A percentile compares a stretch with the other conserved stretches of the same genome.
These are phyloP conservation scores for Vulpes ferrilata DNA, from an alignment of 2,113 vertebrate genomes.

Conservation along the genomic window DNA sequence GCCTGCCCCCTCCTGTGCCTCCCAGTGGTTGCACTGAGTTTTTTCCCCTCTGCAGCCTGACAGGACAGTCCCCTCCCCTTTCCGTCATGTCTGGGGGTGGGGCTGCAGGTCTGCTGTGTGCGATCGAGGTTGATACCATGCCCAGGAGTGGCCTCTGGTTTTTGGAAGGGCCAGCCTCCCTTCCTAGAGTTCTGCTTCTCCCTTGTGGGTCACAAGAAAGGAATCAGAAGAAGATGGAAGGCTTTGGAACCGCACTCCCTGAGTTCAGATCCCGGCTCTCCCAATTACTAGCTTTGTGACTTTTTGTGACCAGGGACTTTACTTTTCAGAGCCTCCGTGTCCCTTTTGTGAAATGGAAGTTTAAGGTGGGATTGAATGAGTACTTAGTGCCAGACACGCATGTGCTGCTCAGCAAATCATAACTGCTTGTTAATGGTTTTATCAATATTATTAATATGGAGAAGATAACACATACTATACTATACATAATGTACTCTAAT, in stretches of 20 bases:
- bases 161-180: background rate
- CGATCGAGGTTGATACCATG: background rate
- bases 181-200: background rate
- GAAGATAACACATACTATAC: background rate
- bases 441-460: background rate
- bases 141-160: background rate
- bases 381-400: background rate
- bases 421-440: background rate
- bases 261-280: background rate
- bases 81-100: background rate
- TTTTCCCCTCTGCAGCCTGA: background rate
- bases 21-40: background rate
- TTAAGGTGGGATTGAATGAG: background rate
- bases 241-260: background rate
- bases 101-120: background rate
- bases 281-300: background rate
- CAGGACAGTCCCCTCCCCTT: background rate
- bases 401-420: background rate
- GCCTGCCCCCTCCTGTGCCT: slow-evolving; percentile 12
- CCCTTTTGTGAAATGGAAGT: background rate
- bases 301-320: slow-evolving; percentile 10
- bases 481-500: background rate
- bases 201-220: background rate
- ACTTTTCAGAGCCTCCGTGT: background rate
- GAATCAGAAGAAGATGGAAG: background rate